These are phyloP conservation scores for Hycleus phaleratus DNA, from an alignment of 1,140 invertebrate species.

Conservation along the genomic window DNA sequence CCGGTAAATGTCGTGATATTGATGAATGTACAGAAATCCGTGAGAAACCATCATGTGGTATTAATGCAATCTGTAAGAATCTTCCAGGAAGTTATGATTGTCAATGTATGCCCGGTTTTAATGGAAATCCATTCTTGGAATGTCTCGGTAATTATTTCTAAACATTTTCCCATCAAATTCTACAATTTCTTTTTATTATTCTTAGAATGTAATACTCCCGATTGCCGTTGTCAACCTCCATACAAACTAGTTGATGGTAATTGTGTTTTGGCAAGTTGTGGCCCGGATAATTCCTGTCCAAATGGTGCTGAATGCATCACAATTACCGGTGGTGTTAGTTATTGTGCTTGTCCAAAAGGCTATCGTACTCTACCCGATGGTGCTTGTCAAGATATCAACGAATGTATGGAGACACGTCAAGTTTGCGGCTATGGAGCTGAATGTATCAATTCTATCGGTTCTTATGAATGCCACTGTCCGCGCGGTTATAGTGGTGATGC, in stretches of 20 bases:
- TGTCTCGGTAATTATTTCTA: constrained; percentile 54
- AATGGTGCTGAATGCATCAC: constrained; percentile 78
- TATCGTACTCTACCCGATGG: constrained; percentile 65
- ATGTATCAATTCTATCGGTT: constrained; percentile 72
- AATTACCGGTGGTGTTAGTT: constrained; percentile 82
- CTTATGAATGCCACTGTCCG: constrained; percentile 75
- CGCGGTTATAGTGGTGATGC: constrained; percentile 58
- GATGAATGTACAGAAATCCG: constrained; percentile 75
- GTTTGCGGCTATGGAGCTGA: constrained; percentile 79
- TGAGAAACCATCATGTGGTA: constrained; percentile 69
- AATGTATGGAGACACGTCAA: constrained; percentile 67
- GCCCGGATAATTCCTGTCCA: constrained; percentile 66
- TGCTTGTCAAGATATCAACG: constrained; percentile 74
- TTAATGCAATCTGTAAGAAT: constrained; percentile 86
- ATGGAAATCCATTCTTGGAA: constrained; percentile 78
- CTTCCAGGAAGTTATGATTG: constrained; percentile 90
- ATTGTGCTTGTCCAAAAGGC: constrained; percentile 80
- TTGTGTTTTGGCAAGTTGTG: constrained; percentile 78
- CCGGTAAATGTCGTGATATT: constrained; percentile 72
- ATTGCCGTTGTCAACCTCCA: constrained; percentile 79
- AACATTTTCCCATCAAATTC: not conserved
- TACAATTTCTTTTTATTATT: constrained; percentile 28
- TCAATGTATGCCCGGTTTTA: constrained; percentile 76
- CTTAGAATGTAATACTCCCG: constrained; percentile 65
- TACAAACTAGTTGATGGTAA: constrained; percentile 72